A percentile compares a stretch with the other conserved stretches of the same genome.
Evolutionary conservation across 1,140 invertebrate genomes (phyloP).

Genomic region (Hyles vespertilio): DNA sequence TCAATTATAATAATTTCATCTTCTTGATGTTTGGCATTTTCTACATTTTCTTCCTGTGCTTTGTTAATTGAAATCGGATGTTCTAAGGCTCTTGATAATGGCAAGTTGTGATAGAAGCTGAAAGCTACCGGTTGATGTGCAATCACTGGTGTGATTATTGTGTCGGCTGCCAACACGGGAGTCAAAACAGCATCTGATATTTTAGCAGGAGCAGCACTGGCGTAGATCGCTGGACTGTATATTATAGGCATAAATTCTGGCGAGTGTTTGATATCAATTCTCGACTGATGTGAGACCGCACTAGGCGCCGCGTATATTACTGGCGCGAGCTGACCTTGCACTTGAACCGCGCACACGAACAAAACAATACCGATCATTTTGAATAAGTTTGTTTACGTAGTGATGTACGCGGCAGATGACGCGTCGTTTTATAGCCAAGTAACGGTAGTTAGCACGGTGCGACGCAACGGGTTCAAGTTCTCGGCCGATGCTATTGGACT

Average conservation of each 20-base stretch:
- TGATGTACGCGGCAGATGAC: conserved; percentile 32
- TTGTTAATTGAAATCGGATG: conserved; percentile 46
- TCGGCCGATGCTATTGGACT: conserved; percentile 38
- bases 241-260: conserved; percentile 34
- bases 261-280: conserved; percentile 51
- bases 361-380: conserved; percentile 48
- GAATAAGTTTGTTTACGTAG: conserved; percentile 14
- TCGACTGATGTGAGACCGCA: conserved; percentile 56
- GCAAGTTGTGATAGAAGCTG: conserved; percentile 49
- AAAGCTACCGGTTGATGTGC: conserved; percentile 33
- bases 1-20: not conserved
- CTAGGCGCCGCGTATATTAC: conserved; percentile 55
- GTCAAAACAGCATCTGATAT: conserved; percentile 34
- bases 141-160: too few species aligned
- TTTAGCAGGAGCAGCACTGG: conserved; percentile 27
- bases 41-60: conserved; percentile 17
- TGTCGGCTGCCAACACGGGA: too few species aligned
- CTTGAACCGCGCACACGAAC: conserved; percentile 29
- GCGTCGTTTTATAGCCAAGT: conserved; percentile 50
- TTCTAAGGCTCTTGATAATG: conserved; percentile 45
- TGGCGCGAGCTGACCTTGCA: conserved; percentile 34
- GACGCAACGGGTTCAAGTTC: conserved; percentile 56
- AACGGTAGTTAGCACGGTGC: conserved; percentile 53
- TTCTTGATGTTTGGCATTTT: not conserved
- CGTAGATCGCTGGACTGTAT: conserved; percentile 39